Base-by-base conservation (phyloP, 2,888 invertebrate genomes). In the Cephus runcator region DNA sequence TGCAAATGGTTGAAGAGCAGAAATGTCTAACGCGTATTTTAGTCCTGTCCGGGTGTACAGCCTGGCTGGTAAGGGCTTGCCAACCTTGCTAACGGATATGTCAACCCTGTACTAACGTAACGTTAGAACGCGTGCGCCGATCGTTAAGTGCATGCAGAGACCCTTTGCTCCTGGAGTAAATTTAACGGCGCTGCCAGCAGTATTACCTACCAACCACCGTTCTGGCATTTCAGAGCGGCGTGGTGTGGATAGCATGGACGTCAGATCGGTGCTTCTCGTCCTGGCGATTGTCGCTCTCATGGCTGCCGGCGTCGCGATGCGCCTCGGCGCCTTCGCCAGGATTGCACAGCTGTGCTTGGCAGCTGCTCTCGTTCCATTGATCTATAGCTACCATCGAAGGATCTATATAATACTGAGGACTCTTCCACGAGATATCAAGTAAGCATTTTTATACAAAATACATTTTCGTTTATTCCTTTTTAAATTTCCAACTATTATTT, bases 401-500 rank as follows among this genome's bases (percentile, higher is more conserved):
- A 82, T 90, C 78, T 90, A 90, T 82, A 79, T 90, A 80, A 89
- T 91, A 69, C 77, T 90, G 15, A 86, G 86, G 79, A 89, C 89
- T n/a, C 81, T 91, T 34, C 91, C 90, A 15, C 85, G 91, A 31
- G 91, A 91, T 69, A 82, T 91, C 81, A 90, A 86, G 90, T 90
- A 79, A 90, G 89, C 87, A 69, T 31, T 71, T 71, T 34, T 31
- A 6, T 56, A 23, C 9, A 23, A 56, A 56, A 56, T 56, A 56
- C 56, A 56, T 23, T 56, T 56, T 23, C 2, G 4, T 40, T 23
- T 56, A 56, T 56, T 23, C 6, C 56, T 56, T 9, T 23, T 56
- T 56, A 15, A 9, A 56, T 23, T 2, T 23, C 56, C 0, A 23
- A 23, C 23, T 40, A 4, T 40, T 23, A 40, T 23, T 15, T 23